Conservation (phyloP, 2,888 invertebrate species). For the Listrodromus nycthemerus region DNA sequence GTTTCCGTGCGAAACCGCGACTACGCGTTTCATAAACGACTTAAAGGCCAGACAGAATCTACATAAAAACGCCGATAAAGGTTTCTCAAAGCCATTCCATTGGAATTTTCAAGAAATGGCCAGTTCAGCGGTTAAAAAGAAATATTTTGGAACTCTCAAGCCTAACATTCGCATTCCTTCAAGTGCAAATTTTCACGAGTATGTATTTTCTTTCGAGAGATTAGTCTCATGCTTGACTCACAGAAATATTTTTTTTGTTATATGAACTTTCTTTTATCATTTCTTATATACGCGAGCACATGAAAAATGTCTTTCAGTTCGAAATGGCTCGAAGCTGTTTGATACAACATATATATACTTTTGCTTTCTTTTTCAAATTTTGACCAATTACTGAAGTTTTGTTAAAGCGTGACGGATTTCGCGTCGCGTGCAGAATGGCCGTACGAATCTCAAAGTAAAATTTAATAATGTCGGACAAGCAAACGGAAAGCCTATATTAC, state of each 20-base stretch:
- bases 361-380: neutral
- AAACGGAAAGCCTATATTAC: slow-evolving; percentile 71
- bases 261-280: slow-evolving; percentile 24
- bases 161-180: neutral
- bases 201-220: neutral
- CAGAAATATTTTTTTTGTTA: slow-evolving; percentile 20
- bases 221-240: slow-evolving; percentile 16
- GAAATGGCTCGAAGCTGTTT: slow-evolving; percentile 20
- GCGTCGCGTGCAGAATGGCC: neutral
- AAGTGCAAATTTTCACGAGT: slow-evolving; percentile 13
- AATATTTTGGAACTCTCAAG: neutral
- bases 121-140: neutral
- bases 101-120: neutral
- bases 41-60: neutral
- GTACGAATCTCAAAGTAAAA: slow-evolving; percentile 5
- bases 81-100: neutral
- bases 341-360: neutral
- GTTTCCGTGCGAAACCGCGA: neutral
- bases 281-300: slow-evolving; percentile 17
- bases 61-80: neutral
- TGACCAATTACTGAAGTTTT: slow-evolving; percentile 10
- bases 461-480: slow-evolving; percentile 35
- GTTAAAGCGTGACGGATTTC: neutral
- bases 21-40: neutral
- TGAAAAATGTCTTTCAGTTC: neutral